Conservation (phyloP, 1,140 invertebrate genomes). For the Hormaphis cornu region DNA sequence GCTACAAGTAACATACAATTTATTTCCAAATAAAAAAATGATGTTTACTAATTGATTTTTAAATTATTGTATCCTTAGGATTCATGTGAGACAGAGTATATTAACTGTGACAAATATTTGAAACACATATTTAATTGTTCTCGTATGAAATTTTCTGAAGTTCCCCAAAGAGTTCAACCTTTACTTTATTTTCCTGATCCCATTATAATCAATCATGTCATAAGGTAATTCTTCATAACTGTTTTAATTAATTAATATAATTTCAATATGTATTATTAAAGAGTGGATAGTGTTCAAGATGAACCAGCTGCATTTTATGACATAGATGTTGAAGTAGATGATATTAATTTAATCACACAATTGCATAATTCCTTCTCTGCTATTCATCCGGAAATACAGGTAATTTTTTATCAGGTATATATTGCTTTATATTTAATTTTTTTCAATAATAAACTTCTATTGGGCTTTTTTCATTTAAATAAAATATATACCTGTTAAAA, state of each 20-base stretch:
- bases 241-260: background rate
- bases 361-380: constrained; percentile 98
- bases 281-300: constrained; percentile 75
- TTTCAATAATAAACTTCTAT: too few relatives aligned
- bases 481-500: too few relatives aligned
- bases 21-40: background rate
- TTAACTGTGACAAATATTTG: constrained; percentile 95
- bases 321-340: constrained; percentile 98
- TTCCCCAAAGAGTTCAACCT: constrained; percentile 89
- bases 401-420: constrained; percentile 37
- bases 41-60: background rate
- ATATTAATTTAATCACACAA: constrained; percentile 91
- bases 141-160: constrained; percentile 98
- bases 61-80: constrained; percentile 59
- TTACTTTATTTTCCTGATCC: constrained; percentile 95
- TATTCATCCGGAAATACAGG: constrained; percentile 91
- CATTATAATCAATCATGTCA: constrained; percentile 98
- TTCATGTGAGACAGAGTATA: constrained; percentile 87
- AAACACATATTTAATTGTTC: constrained; percentile 91
- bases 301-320: constrained; percentile 99
- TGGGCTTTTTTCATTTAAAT: too few relatives aligned
- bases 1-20: constrained; percentile 43
- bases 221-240: constrained; percentile 43
- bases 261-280: constrained; percentile 39
- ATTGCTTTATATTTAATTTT: background rate